Percentiles rank a stretch among this genome's conserved stretches.
These are phyloP conservation scores for Oeneis ivallda DNA, from an alignment of 2,888 invertebrate genomes.

Conservation along the genomic window DNA sequence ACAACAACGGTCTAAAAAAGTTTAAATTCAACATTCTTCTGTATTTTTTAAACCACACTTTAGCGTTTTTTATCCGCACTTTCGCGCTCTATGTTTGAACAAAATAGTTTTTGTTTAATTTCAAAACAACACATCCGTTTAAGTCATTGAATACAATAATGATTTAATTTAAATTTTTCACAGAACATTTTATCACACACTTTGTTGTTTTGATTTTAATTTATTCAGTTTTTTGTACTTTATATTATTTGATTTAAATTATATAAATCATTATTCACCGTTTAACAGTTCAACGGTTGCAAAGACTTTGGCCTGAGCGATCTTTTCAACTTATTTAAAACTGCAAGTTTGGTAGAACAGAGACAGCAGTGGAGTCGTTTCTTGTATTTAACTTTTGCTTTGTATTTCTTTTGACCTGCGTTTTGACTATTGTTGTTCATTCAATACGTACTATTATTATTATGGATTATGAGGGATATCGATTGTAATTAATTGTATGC, in stretches of 20 bases:
- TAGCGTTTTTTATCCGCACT: neutral
- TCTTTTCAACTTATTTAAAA: slow-evolving; percentile 67
- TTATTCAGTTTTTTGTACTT: neutral
- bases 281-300: slow-evolving; percentile 47
- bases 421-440: too few relatives aligned
- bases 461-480: too few relatives aligned
- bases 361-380: slow-evolving; percentile 52
- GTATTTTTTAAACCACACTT: slow-evolving; percentile 1
- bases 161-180: neutral
- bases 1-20: slow-evolving; percentile 23
- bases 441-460: neutral
- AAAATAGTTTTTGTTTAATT: too few relatives aligned
- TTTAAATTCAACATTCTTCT: slow-evolving; percentile 29
- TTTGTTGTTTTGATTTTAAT: neutral
- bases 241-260: neutral
- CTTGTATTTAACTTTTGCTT: slow-evolving; percentile 28
- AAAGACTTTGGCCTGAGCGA: slow-evolving; percentile 56
- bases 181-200: neutral
- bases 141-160: too few relatives aligned
- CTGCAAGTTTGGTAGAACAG: slow-evolving; percentile 58
- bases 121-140: too few relatives aligned
- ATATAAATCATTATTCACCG: slow-evolving; percentile 35
- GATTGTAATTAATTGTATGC: too few relatives aligned
- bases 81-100: too few relatives aligned
- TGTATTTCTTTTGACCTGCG: neutral